Base-by-base conservation (phyloP, 2,888 invertebrate species). In the Pseudolycoriella hygida region DNA sequence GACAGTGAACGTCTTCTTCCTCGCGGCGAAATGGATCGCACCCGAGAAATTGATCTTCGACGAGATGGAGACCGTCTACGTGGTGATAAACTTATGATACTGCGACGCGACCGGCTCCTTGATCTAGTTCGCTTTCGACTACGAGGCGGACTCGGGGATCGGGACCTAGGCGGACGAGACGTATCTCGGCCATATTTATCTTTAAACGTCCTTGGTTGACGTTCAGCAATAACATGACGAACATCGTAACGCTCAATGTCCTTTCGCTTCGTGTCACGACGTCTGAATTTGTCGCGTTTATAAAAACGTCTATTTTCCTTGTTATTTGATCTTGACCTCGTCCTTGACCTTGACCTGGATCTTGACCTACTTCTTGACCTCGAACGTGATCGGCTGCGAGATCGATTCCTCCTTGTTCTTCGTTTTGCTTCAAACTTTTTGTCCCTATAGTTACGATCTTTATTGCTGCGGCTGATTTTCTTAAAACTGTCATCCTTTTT, bases 171-270 rank as follows among this genome's bases (percentile, higher is more conserved):
- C 15, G 56, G 56, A 4, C 66, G 57, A 1, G 71, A 69, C 45
- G 79, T 70, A 61, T 86, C 86, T 11, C 86, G 69, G 0, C 86
- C 86, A 63, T 85, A 86, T 43, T 80, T 74, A 62, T 86, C 85
- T 61, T 80, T 83, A 45, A 73, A 67, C 31, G 71, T 68, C 47
- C 73, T 67, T 1, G 77, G 74, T 38, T 61, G 59, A 53, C 77
- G 76, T 50, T 80, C 80, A 4, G 78, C 72, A 8, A 88, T 79
- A 32, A 88, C 67, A 49, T 80, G 77, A 37, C 88, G 71, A 10
- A 88, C 87, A 66, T 87, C 80, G 60, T 89, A 89, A 3, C 88
- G 71, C 54, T 81, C 82, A 43, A 89, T 65, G 56, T 88, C 87
- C 56, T 83, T 80, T 14, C 85, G 71, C 56, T 79, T 83, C 45